phyloP scores from a whole-genome alignment of 2,888 invertebrate species.

The Heliothis peltigera region DNA sequence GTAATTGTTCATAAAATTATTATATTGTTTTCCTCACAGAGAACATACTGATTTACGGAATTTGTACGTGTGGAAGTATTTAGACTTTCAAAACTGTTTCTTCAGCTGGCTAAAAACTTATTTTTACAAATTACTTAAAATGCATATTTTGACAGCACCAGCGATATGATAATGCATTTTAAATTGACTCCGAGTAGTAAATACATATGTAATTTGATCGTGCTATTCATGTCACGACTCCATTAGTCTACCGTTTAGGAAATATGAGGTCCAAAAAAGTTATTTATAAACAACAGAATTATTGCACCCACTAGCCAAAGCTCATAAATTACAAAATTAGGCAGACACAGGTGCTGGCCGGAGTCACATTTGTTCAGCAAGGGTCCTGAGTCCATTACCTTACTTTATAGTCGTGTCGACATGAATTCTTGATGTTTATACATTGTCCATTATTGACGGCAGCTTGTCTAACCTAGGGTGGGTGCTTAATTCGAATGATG shows the following conservation, averaged over 20 bases:
- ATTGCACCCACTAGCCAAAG: neutral
- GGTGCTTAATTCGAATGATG: neutral
- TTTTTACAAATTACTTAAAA: no score
- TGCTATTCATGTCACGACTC: neutral
- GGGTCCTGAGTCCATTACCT: slow-evolving; percentile 54
- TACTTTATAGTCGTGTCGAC: slow-evolving; percentile 55
- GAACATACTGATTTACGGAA: no score
- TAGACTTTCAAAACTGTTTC: no score
- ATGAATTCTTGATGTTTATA: slow-evolving; percentile 66
- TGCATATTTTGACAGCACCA: no score
- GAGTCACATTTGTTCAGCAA: slow-evolving; percentile 42
- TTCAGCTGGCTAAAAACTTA: no score
- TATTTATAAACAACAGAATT: neutral
- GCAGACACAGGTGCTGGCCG: slow-evolving; percentile 39
- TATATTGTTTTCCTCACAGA: no score
- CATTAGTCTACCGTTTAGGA: neutral
- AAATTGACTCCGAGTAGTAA: no score
- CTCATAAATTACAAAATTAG: slow-evolving; percentile 37
- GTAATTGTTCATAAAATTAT: neutral
- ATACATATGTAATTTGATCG: neutral
- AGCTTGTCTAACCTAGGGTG: slow-evolving; percentile 25
- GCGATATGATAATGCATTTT: no score
- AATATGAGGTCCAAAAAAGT: neutral
- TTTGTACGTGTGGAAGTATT: no score
- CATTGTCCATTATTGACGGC: slow-evolving; percentile 45